Base-by-base conservation (phyloP, 2,797 vertebrate genomes). In the Astyanax mexicanus region DNA sequence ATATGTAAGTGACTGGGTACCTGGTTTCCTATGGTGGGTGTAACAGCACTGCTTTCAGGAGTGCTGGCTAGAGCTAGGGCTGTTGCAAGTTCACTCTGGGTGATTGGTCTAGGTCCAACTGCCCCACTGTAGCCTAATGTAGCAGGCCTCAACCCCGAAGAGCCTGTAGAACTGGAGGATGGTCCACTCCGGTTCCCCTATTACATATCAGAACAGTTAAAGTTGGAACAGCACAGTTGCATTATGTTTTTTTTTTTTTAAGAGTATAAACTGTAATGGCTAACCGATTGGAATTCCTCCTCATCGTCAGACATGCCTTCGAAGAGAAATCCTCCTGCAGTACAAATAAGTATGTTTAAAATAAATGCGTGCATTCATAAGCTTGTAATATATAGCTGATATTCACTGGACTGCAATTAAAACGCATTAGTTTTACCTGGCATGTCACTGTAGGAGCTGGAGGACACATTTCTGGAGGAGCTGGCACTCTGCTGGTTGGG, bases 221-320 rank as follows among this genome's bases (percentile, higher is more conserved):
- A 51, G 35, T 42, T 6, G 57, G 51, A 60, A 51, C 1, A 38
- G 47, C 8, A 58, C 2, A 57, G 9, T 3, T 23, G 29, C 38
- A 52, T 12, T 23, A 60, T 60, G 60, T 69, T 7, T 6, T 19
- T 15, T 25, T 54, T 19, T 58, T 23, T 1, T 40, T 45, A 66
- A 29, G 4, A 45, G 35, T 21, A 40, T 27, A 47, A 15, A 57
- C 23, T 74, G n/a, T 49, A 47, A 71, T 49, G 12, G 19, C 54
- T 84, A 73, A 95, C 94, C 83, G 93, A 91, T 79, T 95, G 94
- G 80, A 95, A 95, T 37, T 96, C 95, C 0, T 96, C 95, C 68
- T 96, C 95, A 0, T 96, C 95, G 45, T 96, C 95, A 0, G 95
- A 96, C 27, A 96, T 91, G 66, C 95, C 95, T 75, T 96, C 95